Percentiles rank a stretch among this genome's conserved stretches.
phyloP scores from a whole-genome alignment of 2,113 vertebrate genomes.

The Kobus ellipsiprymnus region DNA sequence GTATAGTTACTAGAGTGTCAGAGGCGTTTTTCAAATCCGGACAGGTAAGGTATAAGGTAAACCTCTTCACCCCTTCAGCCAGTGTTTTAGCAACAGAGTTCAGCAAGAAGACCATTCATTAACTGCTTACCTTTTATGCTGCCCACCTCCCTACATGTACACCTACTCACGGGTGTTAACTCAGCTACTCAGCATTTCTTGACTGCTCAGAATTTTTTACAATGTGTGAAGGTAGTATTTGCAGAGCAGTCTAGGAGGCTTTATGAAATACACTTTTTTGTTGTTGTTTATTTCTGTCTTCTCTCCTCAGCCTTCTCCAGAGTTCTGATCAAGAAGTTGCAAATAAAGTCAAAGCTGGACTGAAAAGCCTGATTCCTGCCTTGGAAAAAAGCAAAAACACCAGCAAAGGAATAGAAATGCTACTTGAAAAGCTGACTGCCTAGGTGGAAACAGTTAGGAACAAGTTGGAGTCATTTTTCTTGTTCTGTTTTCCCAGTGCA shows the following conservation, averaged over 20 bases:
- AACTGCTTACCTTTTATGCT: neutral
- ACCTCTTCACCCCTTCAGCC: neutral
- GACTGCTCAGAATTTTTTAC: neutral
- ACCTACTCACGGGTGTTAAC: neutral
- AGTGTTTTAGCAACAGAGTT: neutral
- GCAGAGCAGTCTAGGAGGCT: neutral
- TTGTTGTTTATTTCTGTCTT: neutral
- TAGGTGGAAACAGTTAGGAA: conserved; percentile 61
- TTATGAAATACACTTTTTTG: neutral
- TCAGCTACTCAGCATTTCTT: neutral
- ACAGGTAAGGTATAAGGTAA: neutral
- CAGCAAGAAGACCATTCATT: neutral
- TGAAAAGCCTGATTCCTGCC: conserved; percentile 82
- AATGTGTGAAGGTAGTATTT: neutral
- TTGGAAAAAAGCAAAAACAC: conserved; percentile 79
- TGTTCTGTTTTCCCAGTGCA: neutral
- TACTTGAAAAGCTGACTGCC: conserved; percentile 87
- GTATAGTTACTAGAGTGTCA: neutral
- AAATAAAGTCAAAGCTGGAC: conserved; percentile 82
- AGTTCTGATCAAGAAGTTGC: conserved; percentile 83
- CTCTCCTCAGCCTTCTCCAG: conserved; percentile 87
- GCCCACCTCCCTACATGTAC: neutral
- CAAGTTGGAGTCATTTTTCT: neutral
- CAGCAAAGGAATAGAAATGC: conserved; percentile 85
- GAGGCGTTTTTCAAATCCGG: neutral